phyloP scores from a whole-genome alignment of 2,113 vertebrate genomes.

The Microtus pennsylvanicus region DNA sequence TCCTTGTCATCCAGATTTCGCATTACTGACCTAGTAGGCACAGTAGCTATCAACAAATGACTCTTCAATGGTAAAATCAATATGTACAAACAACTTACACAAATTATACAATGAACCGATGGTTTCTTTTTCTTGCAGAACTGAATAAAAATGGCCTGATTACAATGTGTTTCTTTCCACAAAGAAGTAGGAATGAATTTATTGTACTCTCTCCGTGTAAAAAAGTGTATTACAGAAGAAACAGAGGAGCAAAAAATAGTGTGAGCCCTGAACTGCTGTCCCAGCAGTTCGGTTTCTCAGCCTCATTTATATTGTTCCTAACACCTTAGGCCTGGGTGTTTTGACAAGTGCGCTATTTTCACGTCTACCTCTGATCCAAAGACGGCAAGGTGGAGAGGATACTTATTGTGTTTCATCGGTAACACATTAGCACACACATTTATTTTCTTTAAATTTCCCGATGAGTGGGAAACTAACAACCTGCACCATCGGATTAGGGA shows the following conservation, averaged over 20 bases:
- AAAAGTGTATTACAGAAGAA: not conserved
- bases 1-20: not conserved
- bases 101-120: not conserved
- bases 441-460: constrained; percentile 64
- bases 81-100: not conserved
- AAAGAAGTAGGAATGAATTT: not conserved
- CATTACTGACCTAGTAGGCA: not conserved
- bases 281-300: constrained; percentile 51
- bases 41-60: not conserved
- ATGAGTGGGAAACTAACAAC: constrained; percentile 49
- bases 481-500: constrained; percentile 26
- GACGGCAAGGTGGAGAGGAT: constrained; percentile 46
- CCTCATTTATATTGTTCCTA: constrained; percentile 54
- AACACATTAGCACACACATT: constrained; percentile 54
- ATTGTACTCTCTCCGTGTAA: not conserved
- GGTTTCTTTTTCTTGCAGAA: constrained; percentile 36
- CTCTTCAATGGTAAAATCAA: not conserved
- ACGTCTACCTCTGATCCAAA: constrained; percentile 66
- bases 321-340: constrained; percentile 37
- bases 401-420: constrained; percentile 54
- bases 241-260: not conserved
- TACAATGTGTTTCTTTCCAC: not conserved
- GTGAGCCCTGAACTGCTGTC: constrained; percentile 51
- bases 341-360: constrained; percentile 76
- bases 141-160: constrained; percentile 8